phyloP scores from a whole-genome alignment of 2,113 vertebrate species.

The Glaucidium brasilianum region DNA sequence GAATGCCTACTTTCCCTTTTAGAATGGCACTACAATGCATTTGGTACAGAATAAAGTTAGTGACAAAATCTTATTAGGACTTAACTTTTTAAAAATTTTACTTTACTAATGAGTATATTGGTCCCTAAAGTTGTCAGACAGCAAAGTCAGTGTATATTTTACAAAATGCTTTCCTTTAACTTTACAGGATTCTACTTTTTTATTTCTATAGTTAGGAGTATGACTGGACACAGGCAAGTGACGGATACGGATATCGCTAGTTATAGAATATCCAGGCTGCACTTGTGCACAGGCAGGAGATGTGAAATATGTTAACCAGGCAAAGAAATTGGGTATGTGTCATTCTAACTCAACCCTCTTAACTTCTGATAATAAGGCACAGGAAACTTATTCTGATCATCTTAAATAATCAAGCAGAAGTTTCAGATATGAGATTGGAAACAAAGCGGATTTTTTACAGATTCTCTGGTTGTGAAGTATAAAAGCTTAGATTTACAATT shows the following conservation, averaged over 20 bases:
- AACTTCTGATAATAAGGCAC: neutral
- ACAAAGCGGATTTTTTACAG: neutral
- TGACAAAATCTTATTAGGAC: neutral
- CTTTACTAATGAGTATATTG: neutral
- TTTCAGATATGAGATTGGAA: neutral
- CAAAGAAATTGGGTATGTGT: neutral
- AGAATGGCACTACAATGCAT: neutral
- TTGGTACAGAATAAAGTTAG: neutral
- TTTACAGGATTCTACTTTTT: neutral
- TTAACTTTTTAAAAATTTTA: neutral
- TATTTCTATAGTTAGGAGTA: neutral
- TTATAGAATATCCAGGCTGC: neutral
- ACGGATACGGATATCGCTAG: neutral
- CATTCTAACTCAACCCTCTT: neutral
- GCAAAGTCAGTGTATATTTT: neutral
- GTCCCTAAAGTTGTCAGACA: neutral
- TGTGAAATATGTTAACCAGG: neutral
- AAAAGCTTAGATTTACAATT: neutral
- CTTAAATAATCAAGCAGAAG: neutral
- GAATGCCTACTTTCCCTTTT: neutral
- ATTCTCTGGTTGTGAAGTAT: neutral
- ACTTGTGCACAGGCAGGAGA: neutral
- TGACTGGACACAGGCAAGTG: neutral
- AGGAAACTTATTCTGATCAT: neutral
- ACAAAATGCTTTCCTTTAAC: neutral